Evolutionary conservation across 2,888 invertebrate species (phyloP).

Genomic region (Spilosoma lubricipeda): DNA sequence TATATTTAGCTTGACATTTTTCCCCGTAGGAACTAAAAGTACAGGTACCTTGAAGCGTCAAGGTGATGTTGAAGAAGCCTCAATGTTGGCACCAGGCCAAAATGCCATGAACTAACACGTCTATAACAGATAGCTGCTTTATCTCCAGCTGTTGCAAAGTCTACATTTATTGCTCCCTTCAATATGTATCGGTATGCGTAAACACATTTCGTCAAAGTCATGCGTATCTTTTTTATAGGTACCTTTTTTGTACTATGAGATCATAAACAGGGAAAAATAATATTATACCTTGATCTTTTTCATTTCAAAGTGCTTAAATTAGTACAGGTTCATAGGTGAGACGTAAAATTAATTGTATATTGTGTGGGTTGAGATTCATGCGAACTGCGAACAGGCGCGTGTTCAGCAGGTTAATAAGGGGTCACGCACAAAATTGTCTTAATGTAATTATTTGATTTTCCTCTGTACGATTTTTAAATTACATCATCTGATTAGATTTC

Average conservation of each 20-base stretch:
- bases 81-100: constrained; percentile 42
- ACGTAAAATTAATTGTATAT: constrained; percentile 37
- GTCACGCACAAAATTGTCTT: constrained; percentile 33
- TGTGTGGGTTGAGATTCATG: constrained; percentile 31
- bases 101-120: constrained; percentile 21
- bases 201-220: constrained; percentile 23
- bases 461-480: constrained; percentile 14
- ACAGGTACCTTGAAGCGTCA: constrained; percentile 37
- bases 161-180: constrained; percentile 34
- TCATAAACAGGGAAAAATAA: not conserved
- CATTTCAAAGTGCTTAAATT: constrained; percentile 44
- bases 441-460: constrained; percentile 42
- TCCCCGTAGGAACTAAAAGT: constrained; percentile 7
- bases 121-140: constrained; percentile 31
- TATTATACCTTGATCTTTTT: constrained; percentile 29
- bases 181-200: constrained; percentile 28
- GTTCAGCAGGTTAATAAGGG: constrained; percentile 23
- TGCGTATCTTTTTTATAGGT: not conserved
- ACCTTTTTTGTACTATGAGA: not conserved
- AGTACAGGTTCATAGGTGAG: constrained; percentile 34
- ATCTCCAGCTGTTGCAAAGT: constrained; percentile 32
- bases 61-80: constrained; percentile 35
- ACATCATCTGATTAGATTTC: constrained; percentile 20
- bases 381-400: constrained; percentile 19
- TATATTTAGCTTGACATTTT: not conserved